Base-by-base conservation (phyloP, 2,888 invertebrate species). In the Cetonia aurata region DNA sequence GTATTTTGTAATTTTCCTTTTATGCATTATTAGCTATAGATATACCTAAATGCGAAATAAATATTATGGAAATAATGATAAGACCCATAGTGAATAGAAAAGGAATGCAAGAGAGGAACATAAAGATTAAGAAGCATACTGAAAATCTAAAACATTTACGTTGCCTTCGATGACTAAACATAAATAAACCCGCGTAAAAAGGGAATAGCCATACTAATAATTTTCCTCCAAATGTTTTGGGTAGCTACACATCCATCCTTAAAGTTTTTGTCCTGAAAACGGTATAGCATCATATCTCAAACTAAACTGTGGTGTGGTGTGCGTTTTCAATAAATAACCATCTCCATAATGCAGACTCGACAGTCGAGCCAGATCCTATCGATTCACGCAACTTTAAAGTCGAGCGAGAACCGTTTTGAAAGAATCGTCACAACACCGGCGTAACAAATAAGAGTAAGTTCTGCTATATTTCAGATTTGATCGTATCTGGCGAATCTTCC, bases 391-490 rank as follows among this genome's bases (percentile, higher is more conserved):
- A 67, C 46, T 67, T 56, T 67, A 53, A 53, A 53, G 55, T 33
- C 10, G 44, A 37, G 42, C 19, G 33, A 37, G 33, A 68, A 17
- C 37, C 69, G 59, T 71, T 50, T 10, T 56, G 59, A 59, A 57
- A 52, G 41, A 66, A 67, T 67, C 71, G 67, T 71, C 67, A 71
- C 50, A 59, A 69, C 44, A 50, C 59, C 53, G 69, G 48, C 69
- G 62, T 19, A 55, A 69, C 60, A 69, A 69, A 69, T 62, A 69
- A 37, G 53, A 48, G 60, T 69, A 69, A 69, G 60, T 69, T 60
- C 55, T 71, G 66, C 69, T 71, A 74, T 75, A 74, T 75, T 75
- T 75, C 73, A 73, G 72, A 72, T 75, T 73, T 75, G 75, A 75
- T 73, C 73, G 75, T 71, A 68, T 74, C 73, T 6, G 37, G 71